phyloP scores from a whole-genome alignment of 2,113 vertebrate species.

The Coturnix japonica region DNA sequence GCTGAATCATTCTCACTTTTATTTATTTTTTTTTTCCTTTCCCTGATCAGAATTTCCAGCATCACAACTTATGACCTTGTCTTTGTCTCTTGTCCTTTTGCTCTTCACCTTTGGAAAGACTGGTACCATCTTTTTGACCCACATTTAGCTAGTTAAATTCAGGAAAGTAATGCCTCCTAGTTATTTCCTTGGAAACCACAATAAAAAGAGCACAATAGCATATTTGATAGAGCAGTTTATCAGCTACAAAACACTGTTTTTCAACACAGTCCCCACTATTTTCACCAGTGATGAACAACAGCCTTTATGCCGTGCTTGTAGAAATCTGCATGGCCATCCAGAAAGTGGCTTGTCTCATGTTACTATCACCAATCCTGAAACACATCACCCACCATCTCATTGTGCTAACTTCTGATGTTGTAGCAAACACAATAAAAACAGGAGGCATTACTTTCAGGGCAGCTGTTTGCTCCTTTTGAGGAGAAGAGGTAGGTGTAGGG shows the following conservation, averaged over 20 bases:
- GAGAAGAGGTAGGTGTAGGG: background rate
- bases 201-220: too few species aligned
- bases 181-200: too few species aligned
- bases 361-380: background rate
- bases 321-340: too few species aligned
- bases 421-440: background rate
- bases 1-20: background rate
- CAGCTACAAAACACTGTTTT: too few species aligned
- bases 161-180: background rate
- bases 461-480: background rate
- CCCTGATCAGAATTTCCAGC: background rate
- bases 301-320: too few species aligned
- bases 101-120: background rate
- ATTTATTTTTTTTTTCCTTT: background rate
- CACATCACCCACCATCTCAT: background rate
- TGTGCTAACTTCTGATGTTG: background rate
- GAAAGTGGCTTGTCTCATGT: too few species aligned
- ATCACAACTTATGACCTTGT: background rate
- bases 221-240: too few species aligned
- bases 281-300: too few species aligned
- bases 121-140: rapidly evolving
- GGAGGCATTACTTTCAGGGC: background rate
- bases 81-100: background rate
- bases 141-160: background rate
- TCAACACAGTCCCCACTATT: too few species aligned